Evolutionary conservation across 2,888 invertebrate genomes (phyloP).

Genomic region (Nycteola revayana): DNA sequence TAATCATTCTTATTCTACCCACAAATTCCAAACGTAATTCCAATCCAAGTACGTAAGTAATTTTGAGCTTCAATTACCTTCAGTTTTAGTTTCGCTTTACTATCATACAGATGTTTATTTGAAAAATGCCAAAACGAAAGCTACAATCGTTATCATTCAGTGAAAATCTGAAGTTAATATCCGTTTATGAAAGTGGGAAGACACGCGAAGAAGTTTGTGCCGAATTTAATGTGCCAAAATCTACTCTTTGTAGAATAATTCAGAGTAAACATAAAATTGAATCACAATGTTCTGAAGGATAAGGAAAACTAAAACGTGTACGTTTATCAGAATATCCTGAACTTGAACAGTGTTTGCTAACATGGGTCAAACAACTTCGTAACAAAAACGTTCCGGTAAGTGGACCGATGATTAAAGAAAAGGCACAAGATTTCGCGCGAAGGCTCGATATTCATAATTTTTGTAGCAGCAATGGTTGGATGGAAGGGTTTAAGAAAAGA

Average conservation of each 20-base stretch:
- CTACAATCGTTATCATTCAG: background rate
- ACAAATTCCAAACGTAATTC: no score
- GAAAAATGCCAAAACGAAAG: background rate
- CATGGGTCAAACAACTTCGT: background rate
- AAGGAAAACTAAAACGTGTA: conserved; percentile 7
- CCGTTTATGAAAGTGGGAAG: background rate
- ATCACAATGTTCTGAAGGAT: conserved; percentile 1
- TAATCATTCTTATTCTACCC: no score
- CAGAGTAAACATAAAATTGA: conserved; percentile 1
- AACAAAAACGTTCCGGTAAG: conserved; percentile 2
- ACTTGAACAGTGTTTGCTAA: conserved; percentile 1
- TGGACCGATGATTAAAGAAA: conserved; percentile 5
- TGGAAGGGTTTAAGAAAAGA: conserved; percentile 28
- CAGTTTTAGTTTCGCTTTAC: no score
- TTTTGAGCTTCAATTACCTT: no score
- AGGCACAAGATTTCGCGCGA: conserved; percentile 24
- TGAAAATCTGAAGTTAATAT: background rate
- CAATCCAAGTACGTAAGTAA: no score
- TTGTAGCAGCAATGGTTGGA: conserved; percentile 27
- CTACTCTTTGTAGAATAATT: background rate
- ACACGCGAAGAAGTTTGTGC: background rate
- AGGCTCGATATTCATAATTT: conserved; percentile 26
- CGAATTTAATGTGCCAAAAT: background rate
- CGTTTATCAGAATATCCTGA: conserved; percentile 11
- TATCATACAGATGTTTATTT: no score